Conservation (phyloP, 2,888 invertebrate genomes). For the Hypsopygia costalis region DNA sequence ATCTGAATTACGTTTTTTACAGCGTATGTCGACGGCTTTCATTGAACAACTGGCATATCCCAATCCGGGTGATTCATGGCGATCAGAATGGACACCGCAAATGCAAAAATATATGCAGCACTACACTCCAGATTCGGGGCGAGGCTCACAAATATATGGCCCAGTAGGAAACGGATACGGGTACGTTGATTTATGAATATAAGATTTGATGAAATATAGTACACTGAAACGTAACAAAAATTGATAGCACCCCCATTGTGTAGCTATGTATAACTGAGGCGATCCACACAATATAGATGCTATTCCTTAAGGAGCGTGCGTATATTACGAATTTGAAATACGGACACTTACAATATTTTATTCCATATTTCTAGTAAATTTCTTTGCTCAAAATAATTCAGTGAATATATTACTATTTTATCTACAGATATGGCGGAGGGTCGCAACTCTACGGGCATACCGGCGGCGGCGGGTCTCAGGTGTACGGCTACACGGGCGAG, state of each 20-base stretch:
- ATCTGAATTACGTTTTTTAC: too few relatives aligned
- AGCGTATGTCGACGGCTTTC: constrained; percentile 76
- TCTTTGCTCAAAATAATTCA: neutral
- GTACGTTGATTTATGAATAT: constrained; percentile 28
- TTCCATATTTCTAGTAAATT: neutral
- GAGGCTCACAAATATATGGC: constrained; percentile 73
- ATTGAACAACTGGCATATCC: constrained; percentile 73
- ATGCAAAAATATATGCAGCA: constrained; percentile 76
- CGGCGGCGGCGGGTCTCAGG: constrained; percentile 80
- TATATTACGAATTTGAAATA: too few relatives aligned
- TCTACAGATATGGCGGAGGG: constrained; percentile 75
- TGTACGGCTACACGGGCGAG: constrained; percentile 75
- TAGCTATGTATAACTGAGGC: too few relatives aligned
- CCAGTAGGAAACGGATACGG: constrained; percentile 65
- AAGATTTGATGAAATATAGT: neutral
- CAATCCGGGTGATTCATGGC: constrained; percentile 76
- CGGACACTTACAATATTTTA: too few relatives aligned
- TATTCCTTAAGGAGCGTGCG: too few relatives aligned
- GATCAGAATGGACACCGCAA: constrained; percentile 77
- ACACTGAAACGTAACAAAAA: neutral
- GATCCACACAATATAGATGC: too few relatives aligned
- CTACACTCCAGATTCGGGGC: constrained; percentile 74
- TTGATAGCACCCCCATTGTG: too few relatives aligned
- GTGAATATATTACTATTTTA: constrained; percentile 12
- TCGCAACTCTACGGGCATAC: constrained; percentile 85